phyloP scores from a whole-genome alignment of 2,113 vertebrate species.

The Pampusana beccarii region DNA sequence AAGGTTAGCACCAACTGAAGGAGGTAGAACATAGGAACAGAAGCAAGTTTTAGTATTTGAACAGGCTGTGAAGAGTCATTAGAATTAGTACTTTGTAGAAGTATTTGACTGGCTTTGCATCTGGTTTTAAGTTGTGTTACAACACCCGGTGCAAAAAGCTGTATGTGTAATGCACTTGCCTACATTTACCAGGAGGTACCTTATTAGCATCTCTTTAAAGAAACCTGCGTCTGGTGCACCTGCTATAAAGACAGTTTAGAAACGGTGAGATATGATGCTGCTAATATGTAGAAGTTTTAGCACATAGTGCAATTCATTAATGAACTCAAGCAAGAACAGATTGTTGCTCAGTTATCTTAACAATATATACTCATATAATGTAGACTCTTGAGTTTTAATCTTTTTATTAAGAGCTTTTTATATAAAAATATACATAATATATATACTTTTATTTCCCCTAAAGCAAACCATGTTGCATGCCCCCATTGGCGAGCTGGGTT shows the following conservation, averaged over 20 bases:
- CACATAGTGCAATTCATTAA: constrained; percentile 54
- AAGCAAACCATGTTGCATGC: accelerated
- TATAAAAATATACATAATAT: constrained; percentile 50
- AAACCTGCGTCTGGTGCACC: background rate
- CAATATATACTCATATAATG: constrained; percentile 9
- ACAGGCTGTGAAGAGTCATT: background rate
- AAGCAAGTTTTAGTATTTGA: background rate
- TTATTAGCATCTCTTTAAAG: background rate
- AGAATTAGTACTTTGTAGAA: background rate
- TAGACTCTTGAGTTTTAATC: constrained; percentile 42
- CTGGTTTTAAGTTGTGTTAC: background rate
- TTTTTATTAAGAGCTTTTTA: constrained; percentile 66
- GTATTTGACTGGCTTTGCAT: background rate
- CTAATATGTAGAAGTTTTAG: constrained; percentile 44
- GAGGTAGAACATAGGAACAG: background rate
- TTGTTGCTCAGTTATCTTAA: constrained; percentile 38
- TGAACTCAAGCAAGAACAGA: constrained; percentile 8
- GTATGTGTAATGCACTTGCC: constrained; percentile 8
- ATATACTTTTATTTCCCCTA: background rate
- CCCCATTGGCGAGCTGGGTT: background rate
- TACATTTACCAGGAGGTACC: constrained; percentile 40
- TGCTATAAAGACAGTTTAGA: background rate
- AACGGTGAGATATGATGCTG: constrained; percentile 11
- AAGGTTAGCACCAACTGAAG: background rate
- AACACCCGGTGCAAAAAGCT: background rate